These are phyloP conservation scores for Ecdyonurus torrentis DNA, from an alignment of 2,888 invertebrate genomes.

Conservation along the genomic window DNA sequence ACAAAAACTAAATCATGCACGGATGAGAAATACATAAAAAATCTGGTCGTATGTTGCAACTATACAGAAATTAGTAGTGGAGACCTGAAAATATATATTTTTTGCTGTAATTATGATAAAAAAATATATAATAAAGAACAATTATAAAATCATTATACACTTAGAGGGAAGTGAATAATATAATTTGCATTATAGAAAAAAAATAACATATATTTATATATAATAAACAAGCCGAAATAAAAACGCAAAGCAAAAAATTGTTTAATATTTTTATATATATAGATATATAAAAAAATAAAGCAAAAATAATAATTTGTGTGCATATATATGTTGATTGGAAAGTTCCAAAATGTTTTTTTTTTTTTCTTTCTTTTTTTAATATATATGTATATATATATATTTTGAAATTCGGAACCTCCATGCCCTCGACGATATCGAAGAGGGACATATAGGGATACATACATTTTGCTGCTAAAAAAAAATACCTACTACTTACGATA, in stretches of 20 bases:
- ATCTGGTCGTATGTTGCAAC: too few relatives aligned
- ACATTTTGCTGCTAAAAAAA: neutral
- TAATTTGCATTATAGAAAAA: neutral
- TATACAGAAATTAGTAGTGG: too few relatives aligned
- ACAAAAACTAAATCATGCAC: too few relatives aligned
- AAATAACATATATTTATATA: neutral
- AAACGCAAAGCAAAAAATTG: neutral
- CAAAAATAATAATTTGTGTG: neutral
- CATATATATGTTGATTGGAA: neutral
- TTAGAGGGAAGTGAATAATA: neutral
- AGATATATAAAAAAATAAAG: neutral
- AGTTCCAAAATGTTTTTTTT: neutral
- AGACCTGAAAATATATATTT: neutral
- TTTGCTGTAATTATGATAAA: neutral
- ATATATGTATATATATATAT: too few relatives aligned
- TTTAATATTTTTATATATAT: neutral
- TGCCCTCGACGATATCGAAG: slow-evolving; percentile 1
- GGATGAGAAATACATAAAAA: too few relatives aligned
- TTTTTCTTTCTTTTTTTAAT: too few relatives aligned
- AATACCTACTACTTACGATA: neutral
- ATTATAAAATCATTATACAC: neutral
- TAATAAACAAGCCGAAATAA: neutral
- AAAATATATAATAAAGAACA: neutral
- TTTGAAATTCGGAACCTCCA: neutral
- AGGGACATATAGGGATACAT: neutral